Percentiles rank a stretch among this genome's conserved stretches.
Conservation (phyloP, 2,888 invertebrate species). For the Chrysolina haemoptera region DNA sequence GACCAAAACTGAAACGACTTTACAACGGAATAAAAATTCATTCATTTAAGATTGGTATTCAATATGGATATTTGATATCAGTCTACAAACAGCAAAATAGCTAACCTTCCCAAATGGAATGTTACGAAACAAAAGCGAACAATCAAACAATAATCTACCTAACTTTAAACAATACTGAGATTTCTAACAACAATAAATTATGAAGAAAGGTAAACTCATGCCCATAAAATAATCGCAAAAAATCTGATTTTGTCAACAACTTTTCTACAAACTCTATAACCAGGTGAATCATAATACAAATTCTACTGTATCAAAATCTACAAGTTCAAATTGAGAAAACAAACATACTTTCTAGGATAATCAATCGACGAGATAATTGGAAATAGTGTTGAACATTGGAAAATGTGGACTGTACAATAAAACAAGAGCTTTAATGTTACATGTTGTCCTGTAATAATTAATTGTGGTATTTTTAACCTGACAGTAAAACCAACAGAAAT, state of each 20-base stretch:
- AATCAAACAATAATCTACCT: slow-evolving; percentile 40
- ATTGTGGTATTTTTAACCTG: neutral
- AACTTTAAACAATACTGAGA: slow-evolving; percentile 49
- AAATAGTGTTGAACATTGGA: no score
- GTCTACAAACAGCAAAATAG: slow-evolving; percentile 17
- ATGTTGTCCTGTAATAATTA: neutral
- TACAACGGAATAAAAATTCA: neutral
- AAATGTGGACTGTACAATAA: no score
- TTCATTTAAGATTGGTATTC: neutral
- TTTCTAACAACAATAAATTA: slow-evolving; percentile 44
- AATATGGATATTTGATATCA: neutral
- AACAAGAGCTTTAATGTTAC: no score
- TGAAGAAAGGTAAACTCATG: slow-evolving; percentile 35
- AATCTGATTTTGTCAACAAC: neutral
- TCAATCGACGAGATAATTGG: no score
- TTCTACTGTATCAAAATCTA: neutral
- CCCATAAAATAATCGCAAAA: slow-evolving; percentile 14
- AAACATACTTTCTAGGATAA: no score
- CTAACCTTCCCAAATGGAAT: slow-evolving; percentile 39
- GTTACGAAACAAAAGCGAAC: slow-evolving; percentile 42
- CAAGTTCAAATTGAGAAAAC: no score
- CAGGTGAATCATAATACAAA: neutral
- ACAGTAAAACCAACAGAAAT: no score
- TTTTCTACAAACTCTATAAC: slow-evolving; percentile 1
- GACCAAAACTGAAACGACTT: neutral